phyloP scores from a whole-genome alignment of 2,888 invertebrate species.

The Asteroscopus sphinx region DNA sequence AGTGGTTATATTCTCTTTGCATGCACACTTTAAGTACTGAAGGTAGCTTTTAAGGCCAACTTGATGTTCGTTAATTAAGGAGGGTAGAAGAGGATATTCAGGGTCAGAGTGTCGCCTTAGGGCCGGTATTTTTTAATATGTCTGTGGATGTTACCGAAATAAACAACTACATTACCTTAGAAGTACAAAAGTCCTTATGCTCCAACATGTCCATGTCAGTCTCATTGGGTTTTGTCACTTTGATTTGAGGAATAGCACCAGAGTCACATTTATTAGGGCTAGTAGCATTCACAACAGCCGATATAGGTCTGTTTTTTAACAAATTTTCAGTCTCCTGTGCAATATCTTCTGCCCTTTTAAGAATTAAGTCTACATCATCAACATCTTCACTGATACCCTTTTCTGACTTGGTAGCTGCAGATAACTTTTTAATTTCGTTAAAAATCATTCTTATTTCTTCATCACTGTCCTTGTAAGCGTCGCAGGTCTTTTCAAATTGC shows the following conservation, averaged over 20 bases:
- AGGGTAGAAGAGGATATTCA: too few species aligned
- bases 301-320: constrained; percentile 75
- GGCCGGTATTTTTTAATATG: too few species aligned
- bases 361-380: constrained; percentile 83
- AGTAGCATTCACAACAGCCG: constrained; percentile 51
- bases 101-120: too few species aligned
- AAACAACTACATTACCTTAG: constrained; percentile 66
- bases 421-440: constrained; percentile 91
- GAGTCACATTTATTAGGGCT: constrained; percentile 54
- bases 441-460: constrained; percentile 92
- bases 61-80: too few species aligned
- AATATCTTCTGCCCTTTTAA: constrained; percentile 83
- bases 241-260: constrained; percentile 77
- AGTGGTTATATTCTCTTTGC: too few species aligned
- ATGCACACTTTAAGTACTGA: too few species aligned
- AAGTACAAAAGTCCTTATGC: constrained; percentile 52
- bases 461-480: constrained; percentile 83
- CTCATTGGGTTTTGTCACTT: constrained; percentile 77
- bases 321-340: constrained; percentile 80
- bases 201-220: constrained; percentile 55
- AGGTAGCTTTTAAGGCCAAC: too few species aligned
- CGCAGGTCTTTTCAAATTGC: constrained; percentile 81
- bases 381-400: constrained; percentile 73
- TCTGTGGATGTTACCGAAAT: too few species aligned
- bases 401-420: constrained; percentile 70